Percentiles rank a stretch among this genome's conserved stretches.
Evolutionary conservation across 2,888 invertebrate genomes (phyloP).

Genomic region (Heliconius sara): DNA sequence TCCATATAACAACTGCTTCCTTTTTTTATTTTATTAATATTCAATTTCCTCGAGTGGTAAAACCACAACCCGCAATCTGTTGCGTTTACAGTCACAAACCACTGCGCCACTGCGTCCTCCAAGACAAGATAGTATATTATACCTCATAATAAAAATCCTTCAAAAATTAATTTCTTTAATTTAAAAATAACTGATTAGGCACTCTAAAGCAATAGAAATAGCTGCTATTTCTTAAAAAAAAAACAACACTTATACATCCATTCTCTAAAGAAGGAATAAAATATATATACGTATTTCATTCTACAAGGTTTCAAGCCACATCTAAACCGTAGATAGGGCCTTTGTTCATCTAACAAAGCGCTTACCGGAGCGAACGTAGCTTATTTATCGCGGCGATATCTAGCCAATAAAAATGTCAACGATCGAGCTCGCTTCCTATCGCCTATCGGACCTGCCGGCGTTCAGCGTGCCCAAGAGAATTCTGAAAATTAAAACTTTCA

Average conservation of each 20-base stretch:
- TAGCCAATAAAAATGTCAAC: conserved; percentile 77
- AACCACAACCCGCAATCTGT: too few relatives aligned
- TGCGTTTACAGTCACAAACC: too few relatives aligned
- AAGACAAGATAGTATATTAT: background rate
- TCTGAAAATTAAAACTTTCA: conserved; percentile 36
- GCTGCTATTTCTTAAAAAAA: background rate
- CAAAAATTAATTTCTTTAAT: background rate
- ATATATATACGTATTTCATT: conserved; percentile 31
- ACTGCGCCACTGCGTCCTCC: too few relatives aligned
- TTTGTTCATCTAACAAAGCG: conserved; percentile 51
- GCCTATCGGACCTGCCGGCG: conserved; percentile 47
- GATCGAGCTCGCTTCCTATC: conserved; percentile 63
- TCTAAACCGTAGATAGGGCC: conserved; percentile 32
- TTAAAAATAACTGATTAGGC: background rate
- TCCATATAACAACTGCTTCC: background rate
- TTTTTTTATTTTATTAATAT: background rate
- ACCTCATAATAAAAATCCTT: background rate
- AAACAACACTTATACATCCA: background rate
- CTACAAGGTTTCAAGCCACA: conserved; percentile 18
- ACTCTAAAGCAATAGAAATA: background rate
- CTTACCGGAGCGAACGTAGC: conserved; percentile 58
- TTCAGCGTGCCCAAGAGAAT: conserved; percentile 33
- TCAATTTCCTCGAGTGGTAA: too few relatives aligned
- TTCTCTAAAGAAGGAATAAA: conserved; percentile 17
- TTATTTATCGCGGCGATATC: conserved; percentile 73